Evolutionary conservation across 2,888 invertebrate genomes (phyloP), one percentile per base, ranked within the genome.

Genomic region (Anoncus sp.): DNA sequence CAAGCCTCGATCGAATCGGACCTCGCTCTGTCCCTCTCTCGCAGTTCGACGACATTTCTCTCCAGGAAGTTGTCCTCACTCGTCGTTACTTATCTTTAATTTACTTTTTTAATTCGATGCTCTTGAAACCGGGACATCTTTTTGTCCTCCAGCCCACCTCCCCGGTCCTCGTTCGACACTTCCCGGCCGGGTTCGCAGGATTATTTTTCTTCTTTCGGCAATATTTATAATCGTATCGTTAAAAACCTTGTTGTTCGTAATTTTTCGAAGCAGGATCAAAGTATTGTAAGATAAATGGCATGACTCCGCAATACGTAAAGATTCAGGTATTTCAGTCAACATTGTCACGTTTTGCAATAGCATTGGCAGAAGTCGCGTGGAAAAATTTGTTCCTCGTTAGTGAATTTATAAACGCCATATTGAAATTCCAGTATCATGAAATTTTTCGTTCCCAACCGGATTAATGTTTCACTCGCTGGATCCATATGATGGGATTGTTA

Each of bases 81-180:
- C 40, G 49, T 77, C 65, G 69, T 77, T 77, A 77, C 69, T 73
- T 70, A 53, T 77, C 59, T 70, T 57, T 69, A 73, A 77, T 77
- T 69, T 59, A 65, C 65, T 65, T 77, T 63, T 73, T 73, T 38
- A 67, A 67, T 67, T 62, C 66, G 24, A 59, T 35, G 22, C 43
- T 40, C 20, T 60, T 60, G 55, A 60, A 53, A 74, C 40, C 16
- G 16, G 38, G 20, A 47, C 2, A 14, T 38, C 38, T 65, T 65
- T 59, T 66, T 59, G 59, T 65, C 49, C 12, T 16, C 55, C 40
- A 7, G n/a, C n/a, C n/a, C n/a, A n/a, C n/a, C n/a, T 38, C 38
- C 5, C 9, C 16, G 38, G 20, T 24, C 16, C 22, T 14, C 38
- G 57, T 47, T 22, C 12, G 12, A 22, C 24, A 27, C 16, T 59